Conservation (phyloP, 2,797 vertebrate genomes). For the Scarus forsteni region DNA sequence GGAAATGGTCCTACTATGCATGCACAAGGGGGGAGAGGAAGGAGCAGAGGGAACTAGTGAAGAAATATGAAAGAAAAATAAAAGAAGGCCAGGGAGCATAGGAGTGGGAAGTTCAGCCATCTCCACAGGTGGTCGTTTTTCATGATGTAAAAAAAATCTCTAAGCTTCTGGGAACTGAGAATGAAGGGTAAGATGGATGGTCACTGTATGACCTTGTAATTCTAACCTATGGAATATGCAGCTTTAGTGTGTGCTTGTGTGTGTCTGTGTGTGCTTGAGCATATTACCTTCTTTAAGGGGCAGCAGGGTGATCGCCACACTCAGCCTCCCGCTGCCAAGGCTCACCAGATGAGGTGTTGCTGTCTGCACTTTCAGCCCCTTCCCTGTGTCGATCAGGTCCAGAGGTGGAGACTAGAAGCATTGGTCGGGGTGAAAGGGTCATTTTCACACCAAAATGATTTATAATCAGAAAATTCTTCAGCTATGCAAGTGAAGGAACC, state of each 20-base stretch:
- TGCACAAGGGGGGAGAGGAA: not conserved
- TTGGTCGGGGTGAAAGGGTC: slow-evolving; percentile 23
- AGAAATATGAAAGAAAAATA: slow-evolving; percentile 7
- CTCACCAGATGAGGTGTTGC: slow-evolving; percentile 86
- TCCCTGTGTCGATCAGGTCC: slow-evolving; percentile 86
- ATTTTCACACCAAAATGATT: not conserved
- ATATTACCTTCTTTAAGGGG: slow-evolving; percentile 86
- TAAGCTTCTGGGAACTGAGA: not conserved
- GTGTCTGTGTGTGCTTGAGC: slow-evolving; percentile 3
- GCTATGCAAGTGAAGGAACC: not conserved
- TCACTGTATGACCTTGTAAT: slow-evolving; percentile 12
- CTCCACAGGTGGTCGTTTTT: slow-evolving; percentile 15
- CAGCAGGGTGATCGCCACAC: slow-evolving; percentile 86
- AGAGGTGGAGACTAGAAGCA: slow-evolving; percentile 77
- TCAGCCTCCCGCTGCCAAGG: slow-evolving; percentile 86
- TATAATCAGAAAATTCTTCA: not conserved
- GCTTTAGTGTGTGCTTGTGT: not conserved
- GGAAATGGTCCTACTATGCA: not conserved
- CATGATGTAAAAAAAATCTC: slow-evolving; percentile 6
- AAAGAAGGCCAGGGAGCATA: not conserved
- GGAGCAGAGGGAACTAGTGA: not conserved
- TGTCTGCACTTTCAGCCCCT: slow-evolving; percentile 86
- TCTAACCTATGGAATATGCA: not conserved
- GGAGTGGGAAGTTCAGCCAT: slow-evolving; percentile 3
- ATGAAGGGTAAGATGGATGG: slow-evolving; percentile 18